phyloP scores from a whole-genome alignment of 1,140 invertebrate genomes.

The Nylanderia fulva region DNA sequence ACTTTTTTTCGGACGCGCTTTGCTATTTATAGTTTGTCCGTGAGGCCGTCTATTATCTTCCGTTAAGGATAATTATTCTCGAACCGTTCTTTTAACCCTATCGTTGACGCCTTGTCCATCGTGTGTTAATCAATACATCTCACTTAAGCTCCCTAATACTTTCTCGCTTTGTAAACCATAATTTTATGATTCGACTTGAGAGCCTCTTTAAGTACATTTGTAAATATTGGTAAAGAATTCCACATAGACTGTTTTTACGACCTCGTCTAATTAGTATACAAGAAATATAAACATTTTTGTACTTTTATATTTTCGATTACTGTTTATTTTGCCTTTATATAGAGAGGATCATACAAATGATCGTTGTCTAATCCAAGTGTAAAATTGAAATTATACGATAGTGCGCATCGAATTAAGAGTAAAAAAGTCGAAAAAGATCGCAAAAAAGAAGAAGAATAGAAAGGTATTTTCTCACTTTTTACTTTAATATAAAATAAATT shows the following conservation, averaged over 20 bases:
- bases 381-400: no score
- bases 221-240: not conserved
- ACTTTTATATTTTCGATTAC: not conserved
- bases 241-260: not conserved
- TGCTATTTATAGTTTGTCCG: constrained; percentile 79
- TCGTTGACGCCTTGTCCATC: constrained; percentile 46
- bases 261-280: not conserved
- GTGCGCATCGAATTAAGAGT: no score
- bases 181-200: not conserved
- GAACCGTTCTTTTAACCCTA: constrained; percentile 8
- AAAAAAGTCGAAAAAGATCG: not conserved
- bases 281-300: not conserved
- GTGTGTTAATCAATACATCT: constrained; percentile 36
- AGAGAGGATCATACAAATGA: no score
- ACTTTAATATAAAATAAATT: not conserved
- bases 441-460: not conserved
- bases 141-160: constrained; percentile 13
- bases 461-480: not conserved
- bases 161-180: not conserved
- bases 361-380: no score
- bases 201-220: not conserved
- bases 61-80: constrained; percentile 79
- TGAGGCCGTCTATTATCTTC: constrained; percentile 79
- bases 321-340: no score
- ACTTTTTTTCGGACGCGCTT: constrained; percentile 76